Conservation (phyloP, 1,140 invertebrate genomes). For the Mizuhopecten yessoensis region DNA sequence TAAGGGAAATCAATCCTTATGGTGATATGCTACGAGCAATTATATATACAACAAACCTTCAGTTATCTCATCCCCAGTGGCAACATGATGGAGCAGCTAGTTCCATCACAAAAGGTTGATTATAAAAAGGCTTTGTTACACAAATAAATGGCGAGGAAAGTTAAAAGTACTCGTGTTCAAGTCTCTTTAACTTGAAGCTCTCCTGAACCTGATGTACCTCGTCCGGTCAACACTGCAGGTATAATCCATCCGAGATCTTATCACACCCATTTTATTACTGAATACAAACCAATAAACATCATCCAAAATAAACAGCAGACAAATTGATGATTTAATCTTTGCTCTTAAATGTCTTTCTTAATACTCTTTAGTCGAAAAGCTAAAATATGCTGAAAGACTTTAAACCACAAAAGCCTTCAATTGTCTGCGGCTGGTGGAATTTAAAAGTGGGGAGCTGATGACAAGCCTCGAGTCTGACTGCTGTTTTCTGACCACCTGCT, state of each 20-base stretch:
- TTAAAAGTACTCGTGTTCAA: background rate
- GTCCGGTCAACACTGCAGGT: background rate
- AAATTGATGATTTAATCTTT: background rate
- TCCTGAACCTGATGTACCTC: background rate
- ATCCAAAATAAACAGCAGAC: background rate
- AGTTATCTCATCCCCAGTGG: too few relatives aligned
- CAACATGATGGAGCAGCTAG: too few relatives aligned
- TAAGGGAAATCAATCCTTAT: too few relatives aligned
- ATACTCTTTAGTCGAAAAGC: background rate
- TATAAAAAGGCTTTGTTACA: background rate
- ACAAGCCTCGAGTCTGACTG: too few relatives aligned
- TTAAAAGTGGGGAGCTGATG: too few relatives aligned
- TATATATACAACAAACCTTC: too few relatives aligned
- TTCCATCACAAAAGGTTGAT: background rate
- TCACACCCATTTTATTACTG: background rate
- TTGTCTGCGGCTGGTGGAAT: background rate
- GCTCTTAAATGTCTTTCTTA: background rate
- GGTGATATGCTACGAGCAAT: too few relatives aligned
- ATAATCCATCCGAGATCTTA: background rate
- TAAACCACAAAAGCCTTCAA: background rate
- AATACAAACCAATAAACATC: slow-evolving; percentile 10
- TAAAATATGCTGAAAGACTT: background rate
- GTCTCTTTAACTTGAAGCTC: background rate
- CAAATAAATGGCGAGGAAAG: background rate
- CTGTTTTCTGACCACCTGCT: too few relatives aligned